Conservation (phyloP, 2,797 vertebrate genomes). For the Lerista edwardsae region DNA sequence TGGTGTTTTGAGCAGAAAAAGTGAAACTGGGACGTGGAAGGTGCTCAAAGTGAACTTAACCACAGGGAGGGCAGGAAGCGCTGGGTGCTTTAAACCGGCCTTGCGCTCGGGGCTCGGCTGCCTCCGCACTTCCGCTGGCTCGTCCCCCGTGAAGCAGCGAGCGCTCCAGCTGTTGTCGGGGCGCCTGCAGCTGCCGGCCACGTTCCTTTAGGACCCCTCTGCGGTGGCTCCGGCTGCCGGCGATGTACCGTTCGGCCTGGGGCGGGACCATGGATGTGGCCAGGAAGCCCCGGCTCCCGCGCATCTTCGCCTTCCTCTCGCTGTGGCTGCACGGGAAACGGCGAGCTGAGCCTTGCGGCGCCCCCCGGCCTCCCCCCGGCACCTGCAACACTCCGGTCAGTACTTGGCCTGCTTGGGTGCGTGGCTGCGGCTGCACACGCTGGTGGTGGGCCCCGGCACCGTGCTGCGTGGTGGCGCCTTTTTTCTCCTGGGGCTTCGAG, state of each 20-base stretch:
- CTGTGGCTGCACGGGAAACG: constrained; percentile 78
- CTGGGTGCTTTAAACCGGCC: background rate
- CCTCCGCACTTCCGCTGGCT: constrained; percentile 38
- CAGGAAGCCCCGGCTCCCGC: constrained; percentile 73
- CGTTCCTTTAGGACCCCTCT: constrained; percentile 25
- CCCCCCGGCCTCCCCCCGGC: constrained; percentile 62
- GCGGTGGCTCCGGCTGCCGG: rapidly evolving
- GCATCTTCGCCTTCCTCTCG: constrained; percentile 70
- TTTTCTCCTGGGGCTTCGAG: background rate
- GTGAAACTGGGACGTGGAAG: background rate
- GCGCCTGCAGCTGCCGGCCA: constrained; percentile 39
- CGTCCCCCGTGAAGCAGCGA: constrained; percentile 34
- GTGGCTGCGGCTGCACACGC: background rate
- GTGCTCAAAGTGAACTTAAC: constrained; percentile 15
- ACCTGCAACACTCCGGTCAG: constrained; percentile 61
- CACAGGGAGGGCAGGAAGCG: constrained; percentile 51
- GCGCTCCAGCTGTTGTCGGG: background rate
- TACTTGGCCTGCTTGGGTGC: background rate
- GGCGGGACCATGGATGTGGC: constrained; percentile 78
- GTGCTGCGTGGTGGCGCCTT: background rate
- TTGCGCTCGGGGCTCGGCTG: background rate
- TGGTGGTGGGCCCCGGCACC: background rate
- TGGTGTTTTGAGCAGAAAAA: background rate
- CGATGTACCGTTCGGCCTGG: constrained; percentile 29
- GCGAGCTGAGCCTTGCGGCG: constrained; percentile 68